phyloP scores from a whole-genome alignment of 2,113 vertebrate genomes.

The Orycteropus afer region DNA sequence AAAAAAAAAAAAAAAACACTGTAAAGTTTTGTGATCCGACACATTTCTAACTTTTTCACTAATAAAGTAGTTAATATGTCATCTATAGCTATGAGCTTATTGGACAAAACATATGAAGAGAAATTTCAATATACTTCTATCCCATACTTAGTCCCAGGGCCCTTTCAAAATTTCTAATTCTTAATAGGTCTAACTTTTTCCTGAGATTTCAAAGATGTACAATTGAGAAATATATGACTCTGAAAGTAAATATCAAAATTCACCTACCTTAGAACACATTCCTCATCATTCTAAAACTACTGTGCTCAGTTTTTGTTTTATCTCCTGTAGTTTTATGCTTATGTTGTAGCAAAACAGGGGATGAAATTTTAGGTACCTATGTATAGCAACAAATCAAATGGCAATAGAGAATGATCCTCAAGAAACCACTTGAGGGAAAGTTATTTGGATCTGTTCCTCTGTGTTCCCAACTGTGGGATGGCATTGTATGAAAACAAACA shows the following conservation, averaged over 20 bases:
- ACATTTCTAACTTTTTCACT: background rate
- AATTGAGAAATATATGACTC: background rate
- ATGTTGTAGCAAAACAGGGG: background rate
- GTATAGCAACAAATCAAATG: background rate
- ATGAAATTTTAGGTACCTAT: background rate
- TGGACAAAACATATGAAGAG: background rate
- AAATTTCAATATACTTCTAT: background rate
- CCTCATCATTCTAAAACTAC: background rate
- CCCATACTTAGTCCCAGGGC: background rate
- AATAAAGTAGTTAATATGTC: background rate
- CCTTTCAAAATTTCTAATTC: background rate
- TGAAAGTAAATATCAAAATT: background rate
- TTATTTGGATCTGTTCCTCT: conserved; percentile 44
- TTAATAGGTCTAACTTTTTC: background rate
- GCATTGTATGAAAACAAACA: conserved; percentile 76
- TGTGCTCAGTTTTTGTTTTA: background rate
- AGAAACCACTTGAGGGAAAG: conserved; percentile 56
- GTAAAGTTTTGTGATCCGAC: background rate
- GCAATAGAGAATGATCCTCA: conserved; percentile 28
- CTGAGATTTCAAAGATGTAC: background rate
- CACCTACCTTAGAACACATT: background rate
- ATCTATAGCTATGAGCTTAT: background rate
- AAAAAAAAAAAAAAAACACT: background rate
- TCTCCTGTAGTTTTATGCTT: background rate
- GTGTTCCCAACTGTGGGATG: conserved; percentile 41